Conservation (phyloP, 2,113 vertebrate genomes). For the Dendrocopos noguchii region DNA sequence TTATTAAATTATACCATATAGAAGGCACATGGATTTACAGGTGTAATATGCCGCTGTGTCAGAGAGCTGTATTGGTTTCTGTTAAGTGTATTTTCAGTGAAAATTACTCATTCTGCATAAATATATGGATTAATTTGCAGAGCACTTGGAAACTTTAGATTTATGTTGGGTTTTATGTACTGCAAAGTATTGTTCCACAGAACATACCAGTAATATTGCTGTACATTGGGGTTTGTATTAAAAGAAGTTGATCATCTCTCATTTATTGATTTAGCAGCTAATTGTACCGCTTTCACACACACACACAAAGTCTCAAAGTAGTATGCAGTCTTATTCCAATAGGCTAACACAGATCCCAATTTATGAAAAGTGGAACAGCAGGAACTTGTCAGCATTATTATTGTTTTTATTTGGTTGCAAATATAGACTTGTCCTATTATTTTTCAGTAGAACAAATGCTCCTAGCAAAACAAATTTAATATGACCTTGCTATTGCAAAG, state of each 20-base stretch:
- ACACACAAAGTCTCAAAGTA: not conserved
- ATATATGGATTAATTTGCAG: not conserved
- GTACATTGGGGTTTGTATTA: not conserved
- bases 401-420: slow-evolving; percentile 49
- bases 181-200: not conserved
- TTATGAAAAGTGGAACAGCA: not conserved
- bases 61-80: slow-evolving; percentile 1
- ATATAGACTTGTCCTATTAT: slow-evolving; percentile 13
- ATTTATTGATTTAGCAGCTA: slow-evolving; percentile 38
- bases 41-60: not conserved
- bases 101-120: not conserved
- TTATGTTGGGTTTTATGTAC: slow-evolving; percentile 17
- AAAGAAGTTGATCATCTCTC: slow-evolving; percentile 22
- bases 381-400: slow-evolving; percentile 20
- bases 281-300: not conserved
- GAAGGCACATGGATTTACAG: not conserved
- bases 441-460: slow-evolving; percentile 35
- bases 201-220: not conserved
- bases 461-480: slow-evolving; percentile 21
- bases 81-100: slow-evolving; percentile 2
- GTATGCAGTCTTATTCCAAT: not conserved
- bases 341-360: not conserved
- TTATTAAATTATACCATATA: not conserved
- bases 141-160: not conserved
- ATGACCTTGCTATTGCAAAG: not conserved